A percentile compares a stretch with the other conserved stretches of the same genome.
phyloP scores from a whole-genome alignment of 2,888 invertebrate species.

The Selenia dentaria region DNA sequence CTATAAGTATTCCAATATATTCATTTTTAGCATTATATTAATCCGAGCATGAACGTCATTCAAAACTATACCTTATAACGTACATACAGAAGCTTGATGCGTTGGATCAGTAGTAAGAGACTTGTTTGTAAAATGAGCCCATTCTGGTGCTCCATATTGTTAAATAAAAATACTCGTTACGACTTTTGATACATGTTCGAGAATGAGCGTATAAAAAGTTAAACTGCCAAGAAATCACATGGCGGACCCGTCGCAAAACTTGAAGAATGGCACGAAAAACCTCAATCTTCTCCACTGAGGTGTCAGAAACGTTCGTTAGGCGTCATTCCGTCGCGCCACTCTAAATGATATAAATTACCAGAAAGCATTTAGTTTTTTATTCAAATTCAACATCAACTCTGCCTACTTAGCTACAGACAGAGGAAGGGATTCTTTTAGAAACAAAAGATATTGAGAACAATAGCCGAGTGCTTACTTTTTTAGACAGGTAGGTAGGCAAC shows the following conservation, averaged over 20 bases:
- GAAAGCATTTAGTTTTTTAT: constrained; percentile 50
- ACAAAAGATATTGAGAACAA: constrained; percentile 46
- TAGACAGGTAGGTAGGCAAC: constrained; percentile 19
- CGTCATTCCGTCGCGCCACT: constrained; percentile 47
- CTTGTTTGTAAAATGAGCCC: neutral
- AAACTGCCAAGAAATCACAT: constrained; percentile 47
- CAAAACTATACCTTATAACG: too few species aligned
- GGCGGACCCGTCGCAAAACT: constrained; percentile 40
- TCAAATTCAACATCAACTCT: constrained; percentile 28
- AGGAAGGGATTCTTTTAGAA: constrained; percentile 35
- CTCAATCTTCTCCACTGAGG: constrained; percentile 50
- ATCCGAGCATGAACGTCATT: too few species aligned
- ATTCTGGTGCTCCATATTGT: neutral
- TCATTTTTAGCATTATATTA: too few species aligned
- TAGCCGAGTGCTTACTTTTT: constrained; percentile 38
- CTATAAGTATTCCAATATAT: too few species aligned
- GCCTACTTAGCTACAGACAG: constrained; percentile 20
- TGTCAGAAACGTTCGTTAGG: constrained; percentile 62
- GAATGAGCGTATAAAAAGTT: constrained; percentile 38
- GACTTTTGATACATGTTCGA: neutral
- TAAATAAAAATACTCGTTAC: constrained; percentile 6
- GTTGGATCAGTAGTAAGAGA: neutral
- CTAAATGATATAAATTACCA: constrained; percentile 55
- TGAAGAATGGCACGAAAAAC: constrained; percentile 53
- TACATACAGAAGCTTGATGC: too few species aligned